Percentiles rank a stretch among this genome's conserved stretches.
These are phyloP conservation scores for Paracyclopina nana DNA, from an alignment of 1,140 invertebrate genomes.

Conservation along the genomic window DNA sequence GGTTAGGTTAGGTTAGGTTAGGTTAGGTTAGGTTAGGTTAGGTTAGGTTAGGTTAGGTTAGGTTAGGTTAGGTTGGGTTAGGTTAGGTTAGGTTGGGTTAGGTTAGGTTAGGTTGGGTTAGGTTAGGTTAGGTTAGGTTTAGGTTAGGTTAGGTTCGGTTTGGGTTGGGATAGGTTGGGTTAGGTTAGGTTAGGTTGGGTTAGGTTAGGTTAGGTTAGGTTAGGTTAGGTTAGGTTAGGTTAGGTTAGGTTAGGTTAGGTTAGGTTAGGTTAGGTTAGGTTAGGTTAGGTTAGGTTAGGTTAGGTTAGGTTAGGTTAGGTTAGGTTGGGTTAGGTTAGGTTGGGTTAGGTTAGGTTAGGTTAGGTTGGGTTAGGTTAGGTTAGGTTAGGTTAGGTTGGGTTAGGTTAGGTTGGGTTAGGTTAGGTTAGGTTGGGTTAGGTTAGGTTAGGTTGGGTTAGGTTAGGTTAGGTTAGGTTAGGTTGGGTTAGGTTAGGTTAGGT, in stretches of 20 bases:
- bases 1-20: conserved; percentile 15
- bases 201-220: conserved; percentile 15
- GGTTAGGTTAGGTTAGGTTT: conserved; percentile 17
- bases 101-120: conserved; percentile 17
- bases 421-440: conserved; percentile 15
- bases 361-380: conserved; percentile 11
- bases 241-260: conserved; percentile 12
- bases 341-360: conserved; percentile 12
- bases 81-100: conserved; percentile 18
- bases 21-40: conserved; percentile 5
- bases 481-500: conserved; percentile 17
- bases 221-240: conserved; percentile 15
- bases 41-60: conserved; percentile 5
- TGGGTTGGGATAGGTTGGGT: conserved; percentile 10
- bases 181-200: conserved; percentile 13
- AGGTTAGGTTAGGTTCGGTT: conserved; percentile 17
- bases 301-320: conserved; percentile 14
- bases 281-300: conserved; percentile 6
- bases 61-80: conserved; percentile 17
- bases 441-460: conserved; percentile 16
- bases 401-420: conserved; percentile 15
- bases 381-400: conserved; percentile 10
- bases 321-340: conserved; percentile 5
- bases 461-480: conserved; percentile 8
- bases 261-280: conserved; percentile 8